Base-by-base conservation (phyloP, 2,888 invertebrate species). In the Melipona bicolor region DNA sequence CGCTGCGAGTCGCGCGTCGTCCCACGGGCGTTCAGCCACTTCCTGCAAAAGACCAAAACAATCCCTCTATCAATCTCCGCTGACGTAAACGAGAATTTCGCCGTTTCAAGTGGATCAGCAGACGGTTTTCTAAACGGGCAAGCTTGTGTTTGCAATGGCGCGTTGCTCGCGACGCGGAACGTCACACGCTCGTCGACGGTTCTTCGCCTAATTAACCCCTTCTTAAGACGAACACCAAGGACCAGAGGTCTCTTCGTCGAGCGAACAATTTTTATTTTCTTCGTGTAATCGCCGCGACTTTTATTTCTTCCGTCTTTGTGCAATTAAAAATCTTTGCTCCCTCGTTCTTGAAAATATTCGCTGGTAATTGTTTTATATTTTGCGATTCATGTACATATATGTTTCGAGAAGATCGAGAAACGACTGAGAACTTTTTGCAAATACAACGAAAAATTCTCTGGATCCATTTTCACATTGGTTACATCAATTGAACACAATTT, bases 41-140 rank as follows among this genome's bases (percentile, higher is more conserved):
- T 76, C 49, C 89, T 88, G 68, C 59, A 71, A 84, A 50, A 69
- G 61, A 79, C 52, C 74, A 79, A 74, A 84, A 86, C 86, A 88
- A 88, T 78, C 52, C 19, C 77, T 78, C 77, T 78, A 88, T 89
- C 87, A 88, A 88, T 88, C 88, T 81, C 74, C 32, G 56, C 15
- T 19, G 52, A 27, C 64, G 65, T 69, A 70, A 87, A 84, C 85
- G 70, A 86, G 71, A 89, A 77, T 83, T 84, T 67, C 72, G 64
- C 65, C 11, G 73, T 86, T 86, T 86, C 80, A 83, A 86, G 70
- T 71, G 83, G 74, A 78, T 43, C 9, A 88, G 36, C 54, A 71
- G 69, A 81, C 78, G 75, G 67, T 50, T 69, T 56, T 50, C 74
- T 81, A 80, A 83, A 81, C 65, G 4, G 32, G 72, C 80, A 64